Evolutionary conservation across 2,797 vertebrate genomes (phyloP), one percentile per base, ranked within the genome.

Genomic region (Pangasius mekongensis): DNA sequence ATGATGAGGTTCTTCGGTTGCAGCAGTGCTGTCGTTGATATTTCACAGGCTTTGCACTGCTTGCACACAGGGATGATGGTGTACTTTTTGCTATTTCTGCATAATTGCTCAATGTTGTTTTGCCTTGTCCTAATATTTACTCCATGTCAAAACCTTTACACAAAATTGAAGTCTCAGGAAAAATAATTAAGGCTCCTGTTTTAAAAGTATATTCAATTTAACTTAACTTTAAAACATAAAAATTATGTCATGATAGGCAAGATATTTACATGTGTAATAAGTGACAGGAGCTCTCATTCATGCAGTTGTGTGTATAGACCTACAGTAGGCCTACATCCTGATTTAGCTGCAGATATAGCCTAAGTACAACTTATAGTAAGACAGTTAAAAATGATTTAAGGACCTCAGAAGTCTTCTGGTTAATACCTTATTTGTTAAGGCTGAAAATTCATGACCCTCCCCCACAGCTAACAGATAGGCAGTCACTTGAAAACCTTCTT

Each of bases 101-200:
- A 84, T 87, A 89, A 90, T 87, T 89, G 86, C 86, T 89, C 86
- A 86, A 86, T 64, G 71, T 64, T 88, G 60, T 83, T 71, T 83
- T 87, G 71, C 56, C 76, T 54, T 88, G 73, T 84, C 62, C 86
- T 87, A 88, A 62, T 47, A 80, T 47, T 22, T 52, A 83, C 33
- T 69, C 36, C 56, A 86, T 85, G 74, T 81, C 36, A 76, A 69
- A 66, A 86, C 85, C 2, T 47, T 60, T 81, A 24, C 27, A 11
- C 33, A 47, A 86, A 66, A 49, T 3, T 18, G 1, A 47, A 76
- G 13, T 87, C 30, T 83, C 71, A 80, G 39, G 7, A 62, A 69
- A 43, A 39, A 83, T 64, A 24, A 81, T 24, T 22, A 80, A n/a
- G n/a, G n/a, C 4, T 2, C 54, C 69, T 27, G 78, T 81, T 22